Conservation (phyloP, 2,888 invertebrate genomes). For the Melinaea marsaeus region DNA sequence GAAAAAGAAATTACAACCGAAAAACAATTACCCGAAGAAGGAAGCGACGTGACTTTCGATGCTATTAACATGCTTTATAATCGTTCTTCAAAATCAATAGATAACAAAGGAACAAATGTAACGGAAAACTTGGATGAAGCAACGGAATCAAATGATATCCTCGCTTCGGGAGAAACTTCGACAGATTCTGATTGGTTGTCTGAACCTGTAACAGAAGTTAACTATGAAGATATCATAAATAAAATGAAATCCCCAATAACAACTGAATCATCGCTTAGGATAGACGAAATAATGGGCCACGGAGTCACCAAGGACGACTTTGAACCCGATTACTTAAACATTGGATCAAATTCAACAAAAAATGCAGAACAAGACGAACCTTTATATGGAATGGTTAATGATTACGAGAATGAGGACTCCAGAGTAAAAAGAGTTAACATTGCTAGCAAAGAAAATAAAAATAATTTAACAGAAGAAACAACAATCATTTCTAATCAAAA, state of each 20-base stretch:
- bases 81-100: constrained; percentile 61
- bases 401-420: constrained; percentile 61
- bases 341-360: constrained; percentile 48
- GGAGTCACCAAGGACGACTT: constrained; percentile 57
- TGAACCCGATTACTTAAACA: constrained; percentile 66
- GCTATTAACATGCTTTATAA: constrained; percentile 57
- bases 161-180: constrained; percentile 33
- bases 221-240: constrained; percentile 52
- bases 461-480: constrained; percentile 21
- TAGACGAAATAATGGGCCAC: constrained; percentile 52
- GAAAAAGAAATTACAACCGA: constrained; percentile 25
- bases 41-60: constrained; percentile 58
- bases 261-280: constrained; percentile 48
- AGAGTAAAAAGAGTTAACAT: constrained; percentile 58
- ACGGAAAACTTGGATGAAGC: constrained; percentile 22
- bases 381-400: constrained; percentile 55
- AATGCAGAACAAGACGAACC: constrained; percentile 51
- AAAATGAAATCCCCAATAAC: constrained; percentile 49
- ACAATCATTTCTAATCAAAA: constrained; percentile 27
- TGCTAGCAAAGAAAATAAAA: constrained; percentile 33
- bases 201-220: constrained; percentile 58
- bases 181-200: constrained; percentile 64
- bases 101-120: constrained; percentile 34
- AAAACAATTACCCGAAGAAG: constrained; percentile 39
- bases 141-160: constrained; percentile 35